These are phyloP conservation scores for Plemyria rubiginata DNA, from an alignment of 2,888 invertebrate species.

Conservation along the genomic window DNA sequence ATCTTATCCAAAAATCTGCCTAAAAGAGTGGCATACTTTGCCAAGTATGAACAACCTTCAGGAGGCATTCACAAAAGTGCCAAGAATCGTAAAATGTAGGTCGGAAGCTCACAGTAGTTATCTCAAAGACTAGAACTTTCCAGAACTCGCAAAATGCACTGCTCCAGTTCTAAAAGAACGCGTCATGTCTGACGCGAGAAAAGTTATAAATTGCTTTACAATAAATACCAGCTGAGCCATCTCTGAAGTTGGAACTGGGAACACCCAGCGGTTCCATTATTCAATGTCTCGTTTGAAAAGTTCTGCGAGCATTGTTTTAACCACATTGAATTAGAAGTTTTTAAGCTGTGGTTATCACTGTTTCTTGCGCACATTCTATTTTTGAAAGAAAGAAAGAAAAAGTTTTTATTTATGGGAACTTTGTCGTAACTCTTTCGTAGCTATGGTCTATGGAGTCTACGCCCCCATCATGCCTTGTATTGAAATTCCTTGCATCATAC, in stretches of 20 bases:
- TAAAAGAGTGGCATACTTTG: neutral
- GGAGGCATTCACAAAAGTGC: slow-evolving; percentile 20
- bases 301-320: slow-evolving; percentile 12
- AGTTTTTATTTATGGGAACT: too few species aligned
- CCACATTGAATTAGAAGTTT: slow-evolving; percentile 1
- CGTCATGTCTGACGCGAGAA: slow-evolving; percentile 21
- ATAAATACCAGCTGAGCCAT: slow-evolving; percentile 14
- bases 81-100: slow-evolving; percentile 26
- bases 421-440: too few species aligned
- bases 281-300: slow-evolving; percentile 17
- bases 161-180: slow-evolving; percentile 24
- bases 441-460: neutral
- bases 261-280: slow-evolving; percentile 16
- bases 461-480: too few species aligned
- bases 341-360: neutral
- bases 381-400: too few species aligned
- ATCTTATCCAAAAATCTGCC: neutral
- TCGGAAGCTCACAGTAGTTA: slow-evolving; percentile 6
- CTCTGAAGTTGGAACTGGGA: slow-evolving; percentile 14
- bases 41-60: neutral
- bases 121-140: slow-evolving; percentile 5
- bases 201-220: slow-evolving; percentile 29
- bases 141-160: slow-evolving; percentile 10
- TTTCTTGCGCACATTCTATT: neutral
- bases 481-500: too few species aligned